Base-by-base conservation (phyloP, 1,140 invertebrate species). In the Aphelenchoides fujianensis region DNA sequence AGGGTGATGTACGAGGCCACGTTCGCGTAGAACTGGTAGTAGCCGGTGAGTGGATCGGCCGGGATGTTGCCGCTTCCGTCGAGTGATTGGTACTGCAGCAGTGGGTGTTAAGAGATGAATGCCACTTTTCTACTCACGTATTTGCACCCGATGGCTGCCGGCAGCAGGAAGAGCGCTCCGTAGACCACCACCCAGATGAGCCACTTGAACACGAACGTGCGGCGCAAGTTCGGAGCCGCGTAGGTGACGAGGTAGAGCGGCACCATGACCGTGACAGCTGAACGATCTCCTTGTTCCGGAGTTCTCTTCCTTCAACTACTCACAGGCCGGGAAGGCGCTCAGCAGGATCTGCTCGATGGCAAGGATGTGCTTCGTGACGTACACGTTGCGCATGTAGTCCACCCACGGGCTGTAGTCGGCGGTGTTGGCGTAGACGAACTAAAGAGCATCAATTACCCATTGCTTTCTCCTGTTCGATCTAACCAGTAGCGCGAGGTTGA, bases 371-470 rank as follows among this genome's bases (percentile, higher is more conserved):
- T 36, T 37, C 27, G 63, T 66, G 16, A 66, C 32, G 31, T 66
- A 66, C 23, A 66, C 63, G 31, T 66, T 66, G 16, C 63, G 31
- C 63, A 66, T 32, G 7, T 66, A 66, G 36, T 66, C 63, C 16
- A 19, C 16, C 63, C 63, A 66, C 2, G 63, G 63, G 53, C 63
- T 66, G 32, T 32, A 34, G 2, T 66, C 63, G 12, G 31, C 63
- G 16, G 36, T 37, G 36, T 66, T 48, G 12, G 36, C 63, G 3
- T 36, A 66, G n/a, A 66, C 32, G 31, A 30, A 66, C 63, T 66
- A 30, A 66, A n/a, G n/a, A 66, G 34, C 31, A 55, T 12, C 2
- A 19, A n/a, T n/a, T n/a, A n/a, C n/a, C n/a, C n/a, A n/a, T n/a
- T n/a, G n/a, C n/a, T n/a, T n/a, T 41, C 16, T 37, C 31, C 12